Evolutionary conservation across 2,797 vertebrate species (phyloP).

Genomic region (Lepidocolaptes lacrymiger): DNA sequence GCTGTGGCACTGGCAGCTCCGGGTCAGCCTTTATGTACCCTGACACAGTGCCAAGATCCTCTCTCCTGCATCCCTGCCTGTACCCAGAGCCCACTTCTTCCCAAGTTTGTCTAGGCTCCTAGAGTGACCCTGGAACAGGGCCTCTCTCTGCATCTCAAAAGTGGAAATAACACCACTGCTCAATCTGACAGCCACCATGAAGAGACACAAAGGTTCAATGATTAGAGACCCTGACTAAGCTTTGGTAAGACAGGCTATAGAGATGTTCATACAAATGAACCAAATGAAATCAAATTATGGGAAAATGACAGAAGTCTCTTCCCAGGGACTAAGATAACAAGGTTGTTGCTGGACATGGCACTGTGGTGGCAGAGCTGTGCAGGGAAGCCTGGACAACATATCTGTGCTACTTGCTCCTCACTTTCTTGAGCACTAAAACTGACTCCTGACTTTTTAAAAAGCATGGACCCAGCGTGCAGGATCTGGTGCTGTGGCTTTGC

Average conservation of each 20-base stretch:
- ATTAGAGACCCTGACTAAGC: background rate
- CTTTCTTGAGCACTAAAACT: background rate
- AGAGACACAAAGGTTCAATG: background rate
- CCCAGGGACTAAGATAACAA: background rate
- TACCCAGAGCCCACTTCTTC: background rate
- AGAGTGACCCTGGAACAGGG: background rate
- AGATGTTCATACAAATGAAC: background rate
- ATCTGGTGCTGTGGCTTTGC: background rate
- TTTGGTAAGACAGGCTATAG: background rate
- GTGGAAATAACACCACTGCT: background rate
- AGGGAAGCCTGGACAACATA: background rate
- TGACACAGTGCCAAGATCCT: background rate
- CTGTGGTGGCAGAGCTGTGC: background rate
- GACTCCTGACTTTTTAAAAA: background rate
- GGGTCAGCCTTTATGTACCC: background rate
- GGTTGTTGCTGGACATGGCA: background rate
- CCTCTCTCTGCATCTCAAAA: background rate
- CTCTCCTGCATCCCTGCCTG: background rate
- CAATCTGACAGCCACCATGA: background rate
- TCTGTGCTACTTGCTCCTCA: background rate
- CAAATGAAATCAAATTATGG: background rate
- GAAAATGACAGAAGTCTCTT: conserved; percentile 5
- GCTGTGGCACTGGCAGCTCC: background rate
- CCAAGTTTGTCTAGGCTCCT: background rate
- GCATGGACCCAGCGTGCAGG: background rate